These are phyloP conservation scores for Mesorhabditis spiculigera DNA, from an alignment of 2,888 invertebrate species.

Conservation along the genomic window DNA sequence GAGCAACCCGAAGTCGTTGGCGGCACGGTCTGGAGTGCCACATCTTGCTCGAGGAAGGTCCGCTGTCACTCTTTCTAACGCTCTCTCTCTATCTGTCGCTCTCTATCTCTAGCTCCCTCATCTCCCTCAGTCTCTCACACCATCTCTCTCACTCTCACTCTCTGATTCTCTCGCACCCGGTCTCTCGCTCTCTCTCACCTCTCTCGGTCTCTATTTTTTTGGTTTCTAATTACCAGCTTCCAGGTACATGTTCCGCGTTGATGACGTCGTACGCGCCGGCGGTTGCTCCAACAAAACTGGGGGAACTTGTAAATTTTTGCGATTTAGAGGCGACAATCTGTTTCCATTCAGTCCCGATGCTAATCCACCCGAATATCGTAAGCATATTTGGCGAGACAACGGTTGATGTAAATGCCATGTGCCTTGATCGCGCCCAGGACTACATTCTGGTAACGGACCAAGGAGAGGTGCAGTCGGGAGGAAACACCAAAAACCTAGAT, in stretches of 20 bases:
- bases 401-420: constrained; percentile 93
- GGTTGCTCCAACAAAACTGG: constrained; percentile 69
- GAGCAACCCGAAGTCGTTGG: constrained; percentile 53
- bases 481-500: neutral
- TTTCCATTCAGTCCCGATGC: constrained; percentile 45
- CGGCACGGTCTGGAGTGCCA: constrained; percentile 55
- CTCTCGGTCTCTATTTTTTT: neutral
- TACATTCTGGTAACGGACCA: constrained; percentile 57
- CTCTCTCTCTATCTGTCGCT: constrained; percentile 44
- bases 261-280: constrained; percentile 87
- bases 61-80: neutral
- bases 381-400: constrained; percentile 95
- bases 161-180: neutral
- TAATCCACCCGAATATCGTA: constrained; percentile 77
- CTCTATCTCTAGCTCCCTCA: constrained; percentile 64
- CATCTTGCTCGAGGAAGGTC: constrained; percentile 67
- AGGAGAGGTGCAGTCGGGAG: constrained; percentile 25
- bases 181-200: neutral
- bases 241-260: constrained; percentile 83
- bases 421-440: constrained; percentile 69
- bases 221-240: constrained; percentile 9
- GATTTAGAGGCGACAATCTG: neutral
- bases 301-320: constrained; percentile 52
- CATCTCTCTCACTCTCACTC: neutral
- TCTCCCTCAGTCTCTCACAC: constrained; percentile 62